These are phyloP conservation scores for Sinodicranocentrus sp. DNA, from an alignment of 2,888 invertebrate genomes.

Conservation along the genomic window DNA sequence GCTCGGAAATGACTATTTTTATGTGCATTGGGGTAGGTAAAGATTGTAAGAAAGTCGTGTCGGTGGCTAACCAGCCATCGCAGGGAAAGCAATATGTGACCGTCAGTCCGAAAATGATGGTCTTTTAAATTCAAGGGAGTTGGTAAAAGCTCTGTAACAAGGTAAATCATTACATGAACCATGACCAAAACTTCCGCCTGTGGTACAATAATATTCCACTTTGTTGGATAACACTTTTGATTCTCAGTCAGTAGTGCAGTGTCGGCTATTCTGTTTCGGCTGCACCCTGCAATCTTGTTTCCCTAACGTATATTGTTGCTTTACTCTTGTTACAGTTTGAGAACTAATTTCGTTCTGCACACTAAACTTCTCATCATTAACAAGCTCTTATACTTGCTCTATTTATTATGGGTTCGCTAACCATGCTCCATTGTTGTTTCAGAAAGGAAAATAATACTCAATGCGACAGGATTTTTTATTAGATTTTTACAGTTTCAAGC, in stretches of 20 bases:
- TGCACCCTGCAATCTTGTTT: too few species aligned
- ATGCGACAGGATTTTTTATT: too few species aligned
- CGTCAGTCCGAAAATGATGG: constrained; percentile 20
- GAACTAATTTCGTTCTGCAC: constrained; percentile 14
- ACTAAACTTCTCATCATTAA: constrained; percentile 10
- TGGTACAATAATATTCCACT: background rate
- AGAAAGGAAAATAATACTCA: too few species aligned
- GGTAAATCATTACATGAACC: constrained; percentile 31
- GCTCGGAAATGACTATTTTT: background rate
- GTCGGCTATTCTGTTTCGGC: too few species aligned
- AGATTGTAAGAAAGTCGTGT: constrained; percentile 19
- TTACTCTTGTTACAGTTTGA: too few species aligned
- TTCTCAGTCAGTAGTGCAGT: too few species aligned
- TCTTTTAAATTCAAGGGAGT: constrained; percentile 15
- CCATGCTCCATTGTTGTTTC: too few species aligned
- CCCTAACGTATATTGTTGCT: too few species aligned
- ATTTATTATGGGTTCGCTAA: too few species aligned
- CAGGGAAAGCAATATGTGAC: constrained; percentile 18
- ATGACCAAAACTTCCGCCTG: constrained; percentile 33
- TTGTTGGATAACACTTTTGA: constrained; percentile 5
- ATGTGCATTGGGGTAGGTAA: constrained; percentile 14
- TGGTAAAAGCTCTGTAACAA: constrained; percentile 17
- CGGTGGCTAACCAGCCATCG: constrained; percentile 35
- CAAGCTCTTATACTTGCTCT: background rate
- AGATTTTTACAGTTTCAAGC: too few species aligned